Percentiles rank a stretch among this genome's conserved stretches.
These are phyloP conservation scores for Aleiodes leptofemur DNA, from an alignment of 2,888 invertebrate genomes.

Conservation along the genomic window DNA sequence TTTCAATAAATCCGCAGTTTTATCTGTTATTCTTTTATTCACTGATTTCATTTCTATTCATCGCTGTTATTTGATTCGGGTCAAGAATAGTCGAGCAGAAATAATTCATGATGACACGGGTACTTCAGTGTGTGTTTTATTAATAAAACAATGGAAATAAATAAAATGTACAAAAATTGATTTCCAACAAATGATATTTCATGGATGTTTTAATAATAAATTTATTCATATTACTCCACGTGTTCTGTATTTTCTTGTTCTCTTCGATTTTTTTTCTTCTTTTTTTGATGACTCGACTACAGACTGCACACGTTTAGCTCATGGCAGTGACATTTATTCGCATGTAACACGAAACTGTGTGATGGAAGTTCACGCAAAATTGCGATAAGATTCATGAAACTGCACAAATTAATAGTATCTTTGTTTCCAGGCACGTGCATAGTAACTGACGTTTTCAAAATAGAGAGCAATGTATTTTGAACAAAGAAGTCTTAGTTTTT, in stretches of 20 bases:
- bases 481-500: too few relatives aligned
- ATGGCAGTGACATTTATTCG: conserved; percentile 28
- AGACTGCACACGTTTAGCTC: conserved; percentile 13
- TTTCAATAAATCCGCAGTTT: background rate
- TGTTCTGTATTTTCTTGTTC: too few relatives aligned
- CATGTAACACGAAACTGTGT: conserved; percentile 18
- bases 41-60: background rate
- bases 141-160: too few relatives aligned
- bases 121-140: background rate
- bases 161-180: too few relatives aligned
- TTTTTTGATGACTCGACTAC: conserved; percentile 26
- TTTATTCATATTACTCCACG: too few relatives aligned
- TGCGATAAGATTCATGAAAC: too few relatives aligned
- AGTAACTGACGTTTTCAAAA: too few relatives aligned
- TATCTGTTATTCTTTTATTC: background rate
- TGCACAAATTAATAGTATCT: too few relatives aligned
- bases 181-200: too few relatives aligned
- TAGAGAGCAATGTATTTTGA: too few relatives aligned
- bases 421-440: too few relatives aligned
- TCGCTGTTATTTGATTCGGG: conserved; percentile 8
- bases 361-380: conserved; percentile 3
- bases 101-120: background rate
- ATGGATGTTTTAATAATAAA: too few relatives aligned
- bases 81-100: background rate
- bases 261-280: background rate